These are phyloP conservation scores for Barbus barbus DNA, from an alignment of 2,113 vertebrate genomes.

Conservation along the genomic window DNA sequence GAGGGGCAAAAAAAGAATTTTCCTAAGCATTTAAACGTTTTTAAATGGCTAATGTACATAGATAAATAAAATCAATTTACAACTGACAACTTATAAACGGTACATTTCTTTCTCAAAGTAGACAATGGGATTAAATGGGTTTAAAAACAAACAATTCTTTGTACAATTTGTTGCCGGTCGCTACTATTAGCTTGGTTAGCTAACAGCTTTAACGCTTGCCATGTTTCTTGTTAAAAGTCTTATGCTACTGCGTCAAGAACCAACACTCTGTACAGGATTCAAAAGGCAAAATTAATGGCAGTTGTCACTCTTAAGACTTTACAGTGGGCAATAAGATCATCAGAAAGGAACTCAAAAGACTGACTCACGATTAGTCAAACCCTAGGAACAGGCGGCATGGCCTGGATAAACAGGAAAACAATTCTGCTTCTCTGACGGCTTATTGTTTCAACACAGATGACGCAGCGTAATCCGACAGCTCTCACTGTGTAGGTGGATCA, in stretches of 20 bases:
- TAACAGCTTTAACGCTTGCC: background rate
- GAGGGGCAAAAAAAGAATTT: too few relatives aligned
- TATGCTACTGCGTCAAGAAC: background rate
- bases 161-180: background rate
- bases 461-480: background rate
- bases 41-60: too few relatives aligned
- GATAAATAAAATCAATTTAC: too few relatives aligned
- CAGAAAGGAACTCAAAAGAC: background rate
- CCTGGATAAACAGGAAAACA: background rate
- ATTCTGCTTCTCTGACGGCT: background rate
- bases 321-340: background rate
- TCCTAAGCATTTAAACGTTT: too few relatives aligned
- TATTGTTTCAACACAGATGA: constrained; percentile 2
- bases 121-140: background rate
- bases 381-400: background rate
- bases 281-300: background rate
- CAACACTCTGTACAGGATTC: background rate
- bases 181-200: background rate
- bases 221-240: background rate
- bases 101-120: background rate
- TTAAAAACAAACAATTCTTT: background rate
- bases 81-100: too few relatives aligned
- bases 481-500: constrained; percentile 19
- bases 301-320: background rate
- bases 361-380: background rate